These are phyloP conservation scores for Thalpophila matura DNA, from an alignment of 2,888 invertebrate genomes.

Conservation along the genomic window DNA sequence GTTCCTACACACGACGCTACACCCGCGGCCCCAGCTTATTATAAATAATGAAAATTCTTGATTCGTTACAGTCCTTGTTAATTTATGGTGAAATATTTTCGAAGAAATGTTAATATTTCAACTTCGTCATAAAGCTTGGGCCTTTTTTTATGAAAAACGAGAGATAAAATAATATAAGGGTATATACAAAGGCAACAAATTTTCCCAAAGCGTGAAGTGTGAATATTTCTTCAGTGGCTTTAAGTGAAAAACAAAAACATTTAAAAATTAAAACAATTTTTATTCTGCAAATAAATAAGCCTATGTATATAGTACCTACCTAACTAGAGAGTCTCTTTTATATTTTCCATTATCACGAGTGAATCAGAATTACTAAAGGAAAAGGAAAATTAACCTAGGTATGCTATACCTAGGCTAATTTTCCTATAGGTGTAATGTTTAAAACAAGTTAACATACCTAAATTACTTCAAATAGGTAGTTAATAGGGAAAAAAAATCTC, in stretches of 20 bases:
- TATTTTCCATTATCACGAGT: background rate
- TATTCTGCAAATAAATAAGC: background rate
- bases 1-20: conserved; percentile 58
- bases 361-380: background rate
- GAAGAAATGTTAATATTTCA: conserved; percentile 51
- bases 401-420: too few relatives aligned
- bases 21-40: conserved; percentile 44
- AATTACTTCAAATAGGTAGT: background rate
- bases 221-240: conserved; percentile 19
- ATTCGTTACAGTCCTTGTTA: conserved; percentile 59
- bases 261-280: conserved; percentile 5
- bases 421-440: too few relatives aligned
- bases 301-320: background rate
- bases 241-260: background rate
- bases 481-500: background rate
- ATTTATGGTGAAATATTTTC: conserved; percentile 57
- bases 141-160: conserved; percentile 12
- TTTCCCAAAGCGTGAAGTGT: conserved; percentile 29
- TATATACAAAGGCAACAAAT: conserved; percentile 21
- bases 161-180: conserved; percentile 17
- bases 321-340: background rate
- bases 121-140: background rate
- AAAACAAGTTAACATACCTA: too few relatives aligned
- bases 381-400: background rate
- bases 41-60: conserved; percentile 62